A percentile compares a stretch with the other conserved stretches of the same genome.
Conservation (phyloP, 2,797 vertebrate genomes). For the Pangasius larnaudii region DNA sequence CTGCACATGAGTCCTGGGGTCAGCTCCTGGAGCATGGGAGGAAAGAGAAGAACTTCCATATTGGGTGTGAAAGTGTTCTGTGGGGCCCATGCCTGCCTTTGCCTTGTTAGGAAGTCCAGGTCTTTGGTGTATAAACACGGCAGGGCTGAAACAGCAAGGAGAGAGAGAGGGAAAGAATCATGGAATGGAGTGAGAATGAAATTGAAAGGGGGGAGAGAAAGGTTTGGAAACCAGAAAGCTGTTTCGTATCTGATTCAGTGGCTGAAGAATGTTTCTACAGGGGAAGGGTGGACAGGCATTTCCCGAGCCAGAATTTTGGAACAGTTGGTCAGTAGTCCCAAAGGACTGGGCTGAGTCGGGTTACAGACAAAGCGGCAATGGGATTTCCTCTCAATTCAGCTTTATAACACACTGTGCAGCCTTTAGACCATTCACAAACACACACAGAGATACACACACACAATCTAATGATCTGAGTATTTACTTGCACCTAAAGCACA, state of each 20-base stretch:
- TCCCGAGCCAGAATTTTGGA: conserved; percentile 67
- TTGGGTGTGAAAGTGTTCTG: conserved; percentile 74
- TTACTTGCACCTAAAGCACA: conserved; percentile 4
- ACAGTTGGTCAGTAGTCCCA: conserved; percentile 68
- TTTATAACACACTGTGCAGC: background rate
- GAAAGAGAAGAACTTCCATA: conserved; percentile 74
- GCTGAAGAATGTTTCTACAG: conserved; percentile 48
- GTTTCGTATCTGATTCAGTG: conserved; percentile 51
- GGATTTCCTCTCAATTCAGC: conserved; percentile 65
- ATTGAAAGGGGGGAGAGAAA: conserved; percentile 29
- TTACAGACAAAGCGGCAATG: conserved; percentile 59
- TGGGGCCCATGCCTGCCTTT: conserved; percentile 62
- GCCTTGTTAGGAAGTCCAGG: conserved; percentile 81
- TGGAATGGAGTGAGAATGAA: conserved; percentile 21
- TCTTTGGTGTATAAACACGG: conserved; percentile 74
- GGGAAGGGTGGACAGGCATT: conserved; percentile 55
- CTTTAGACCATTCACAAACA: background rate
- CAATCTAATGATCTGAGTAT: background rate
- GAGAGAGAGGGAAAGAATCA: conserved; percentile 18
- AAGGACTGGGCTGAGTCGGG: conserved; percentile 69
- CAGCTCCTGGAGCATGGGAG: conserved; percentile 60
- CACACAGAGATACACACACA: background rate
- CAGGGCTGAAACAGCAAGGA: conserved; percentile 54
- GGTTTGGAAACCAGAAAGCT: conserved; percentile 18
- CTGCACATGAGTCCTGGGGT: conserved; percentile 59